Base-by-base conservation (phyloP, 2,888 invertebrate genomes). In the Diarsia rubi region DNA sequence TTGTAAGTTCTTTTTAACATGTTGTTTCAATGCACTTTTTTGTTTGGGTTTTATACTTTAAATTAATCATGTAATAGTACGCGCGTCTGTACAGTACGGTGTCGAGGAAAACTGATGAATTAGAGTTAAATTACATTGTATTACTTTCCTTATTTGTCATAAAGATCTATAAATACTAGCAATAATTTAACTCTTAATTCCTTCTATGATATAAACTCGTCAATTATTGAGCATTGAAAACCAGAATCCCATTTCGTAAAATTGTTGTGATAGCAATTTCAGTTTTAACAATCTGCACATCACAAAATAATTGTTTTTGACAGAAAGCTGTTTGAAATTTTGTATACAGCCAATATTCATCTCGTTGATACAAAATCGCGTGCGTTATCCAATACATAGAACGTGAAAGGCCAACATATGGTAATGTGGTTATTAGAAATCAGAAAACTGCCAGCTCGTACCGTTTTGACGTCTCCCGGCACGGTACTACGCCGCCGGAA, bases 321-420 rank as follows among this genome's bases (percentile, higher is more conserved):
- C 62, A 63, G 14, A 80, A 80, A 64, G 45, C 68, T 63, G 37
- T 14, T 64, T n/a, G 6, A 24, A 67, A 75, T 52, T 0, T 62
- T 67, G n/a, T 54, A 68, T 49, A 54, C 19, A 60, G 27, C 21
- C 67, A 49, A 69, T 60, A 66, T 60, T 73, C 62, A 70, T 79
- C 65, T 78, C 67, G 73, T 57, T 74, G 73, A 82, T 82, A 81
- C 77, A 67, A 79, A 83, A 86, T 91, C 86, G 91, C 92, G 91
- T 92, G 91, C 89, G 92, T 93, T 94, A 94, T 93, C 91, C 92
- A 93, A 94, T 92, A 88, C 86, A 82, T 83, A 85, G 85, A 89
- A 88, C 93, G 95, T 94, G 95, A 95, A 94, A 95, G 95, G 95
- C 94, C 91, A 92, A 89, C 90, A 90, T 94, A 95, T 95, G 94